Base-by-base conservation (phyloP, 2,113 vertebrate species). In the Hydrochoerus hydrochaeris region DNA sequence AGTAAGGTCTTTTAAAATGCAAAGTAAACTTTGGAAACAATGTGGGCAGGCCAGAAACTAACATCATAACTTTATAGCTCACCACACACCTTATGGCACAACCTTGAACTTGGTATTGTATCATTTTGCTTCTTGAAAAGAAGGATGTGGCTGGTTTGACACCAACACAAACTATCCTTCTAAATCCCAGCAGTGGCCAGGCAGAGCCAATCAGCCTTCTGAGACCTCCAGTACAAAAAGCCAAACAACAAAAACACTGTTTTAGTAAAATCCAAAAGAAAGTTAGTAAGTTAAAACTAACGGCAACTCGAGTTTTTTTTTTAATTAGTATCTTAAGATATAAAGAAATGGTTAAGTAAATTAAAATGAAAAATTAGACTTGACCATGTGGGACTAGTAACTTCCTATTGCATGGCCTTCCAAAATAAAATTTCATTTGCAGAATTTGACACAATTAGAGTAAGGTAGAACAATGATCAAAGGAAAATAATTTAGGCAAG, bases 311-410 rank as follows among this genome's bases (percentile, higher is more conserved):
- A 88, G 17, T 41, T 81, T 75, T 58, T 90, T 62, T 60, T 92
- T 60, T 13, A 5, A 9, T 49, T 67, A 75, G 89, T 62, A 85
- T 54, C 22, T 32, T 91, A 49, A 54, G 52, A 75, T 22, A 16
- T 90, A 67, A 92, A 95, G 44, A 97, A 92, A 52, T 3, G n/a
- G n/a, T 3, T 71, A 67, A 81, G 54, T 32, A 94, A 90, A 83
- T 83, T 49, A 86, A 97, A 97, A 91, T 28, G 63, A 95, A 90
- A 95, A 82, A 77, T 60, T 28, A 63, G 52, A 93, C 54, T 14
- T 80, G 75, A 69, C 52, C 57, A 60, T 30, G 41, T 89, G 49
- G 26, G 87, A 87, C 19, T 84, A 32, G 65, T 92, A 86, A 95
- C 44, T 94, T 69, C 20, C 41, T 93, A 78, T 22, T 30, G 85